Base-by-base conservation (phyloP, 2,797 vertebrate genomes). In the Dryobates pubescens region DNA sequence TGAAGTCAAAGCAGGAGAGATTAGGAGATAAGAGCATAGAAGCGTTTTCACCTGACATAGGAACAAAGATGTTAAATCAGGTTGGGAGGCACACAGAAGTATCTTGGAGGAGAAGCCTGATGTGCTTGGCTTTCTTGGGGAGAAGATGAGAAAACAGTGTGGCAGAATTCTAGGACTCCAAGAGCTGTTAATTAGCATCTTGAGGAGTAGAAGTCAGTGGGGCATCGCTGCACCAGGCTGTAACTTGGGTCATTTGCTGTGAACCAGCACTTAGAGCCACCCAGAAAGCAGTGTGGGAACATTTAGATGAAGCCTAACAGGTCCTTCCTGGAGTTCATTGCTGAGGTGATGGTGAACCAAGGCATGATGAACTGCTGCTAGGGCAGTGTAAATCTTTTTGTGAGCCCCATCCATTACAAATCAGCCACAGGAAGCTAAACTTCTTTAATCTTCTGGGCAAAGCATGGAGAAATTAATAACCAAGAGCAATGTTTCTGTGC, bases 381-480 rank as follows among this genome's bases (percentile, higher is more conserved):
- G 29, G 27, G 63, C 47, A 56, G 72, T 54, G 59, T 80, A 82
- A 90, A 80, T 92, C 74, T n/a, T n/a, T 85, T 74, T 80, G 1
- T 45, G 81, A 80, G 20, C 67, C 27, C 3, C 8, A 73, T 84
- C 56, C 29, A 82, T 88, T 93, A 90, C 85, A 92, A 92, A 90
- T 58, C 29, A 59, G 78, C 30, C 57, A 67, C 49, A 30, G 47
- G 30, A 90, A 94, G 88, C 59, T 70, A 73, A 86, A 73, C 70
- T 36, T 56, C 59, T 85, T 93, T 76, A 78, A 92, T 89, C 82
- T 78, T 38, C 38, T n/a, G 56, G 73, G 70, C 64, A 72, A 81
- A 90, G 30, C 2, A 0, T 36, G 43, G 45, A 53, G 69, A 87
- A 90, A 85, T 64, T 68, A 93, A 72, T 54, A 80, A 94, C 32